Conservation (phyloP, 2,113 vertebrate species). For the Lontra canadensis region DNA sequence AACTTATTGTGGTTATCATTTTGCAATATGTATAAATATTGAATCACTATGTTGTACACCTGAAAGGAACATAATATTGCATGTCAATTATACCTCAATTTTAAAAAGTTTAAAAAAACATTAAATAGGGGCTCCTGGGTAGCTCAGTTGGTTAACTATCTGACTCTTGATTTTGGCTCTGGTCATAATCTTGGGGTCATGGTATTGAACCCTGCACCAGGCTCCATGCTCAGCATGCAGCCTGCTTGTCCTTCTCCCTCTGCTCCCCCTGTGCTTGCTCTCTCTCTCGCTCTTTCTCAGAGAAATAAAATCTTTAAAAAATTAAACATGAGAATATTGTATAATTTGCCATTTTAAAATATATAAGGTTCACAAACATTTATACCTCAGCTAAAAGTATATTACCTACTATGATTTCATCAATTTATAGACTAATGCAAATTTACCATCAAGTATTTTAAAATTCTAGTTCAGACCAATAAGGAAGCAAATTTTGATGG, state of each 20-base stretch:
- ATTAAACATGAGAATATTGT: background rate
- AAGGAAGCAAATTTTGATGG: constrained; percentile 51
- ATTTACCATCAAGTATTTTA: background rate
- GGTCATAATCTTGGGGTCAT: background rate
- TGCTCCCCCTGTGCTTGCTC: background rate
- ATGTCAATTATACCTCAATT: background rate
- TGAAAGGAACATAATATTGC: background rate
- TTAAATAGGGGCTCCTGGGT: background rate
- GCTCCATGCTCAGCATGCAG: background rate
- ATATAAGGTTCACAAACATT: background rate
- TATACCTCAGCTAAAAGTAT: background rate
- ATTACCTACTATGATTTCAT: background rate
- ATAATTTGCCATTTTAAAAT: background rate
- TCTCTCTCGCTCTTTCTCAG: background rate
- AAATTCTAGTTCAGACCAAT: constrained; percentile 50
- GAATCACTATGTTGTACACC: background rate
- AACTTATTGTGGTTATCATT: background rate
- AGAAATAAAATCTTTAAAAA: background rate
- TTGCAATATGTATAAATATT: background rate
- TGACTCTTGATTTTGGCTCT: background rate
- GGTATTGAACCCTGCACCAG: background rate
- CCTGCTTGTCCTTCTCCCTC: background rate
- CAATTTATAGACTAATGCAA: background rate
- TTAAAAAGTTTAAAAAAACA: background rate
- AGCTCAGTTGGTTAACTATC: background rate